Conservation (phyloP, 2,113 vertebrate species). For the Lepisosteus osseus region DNA sequence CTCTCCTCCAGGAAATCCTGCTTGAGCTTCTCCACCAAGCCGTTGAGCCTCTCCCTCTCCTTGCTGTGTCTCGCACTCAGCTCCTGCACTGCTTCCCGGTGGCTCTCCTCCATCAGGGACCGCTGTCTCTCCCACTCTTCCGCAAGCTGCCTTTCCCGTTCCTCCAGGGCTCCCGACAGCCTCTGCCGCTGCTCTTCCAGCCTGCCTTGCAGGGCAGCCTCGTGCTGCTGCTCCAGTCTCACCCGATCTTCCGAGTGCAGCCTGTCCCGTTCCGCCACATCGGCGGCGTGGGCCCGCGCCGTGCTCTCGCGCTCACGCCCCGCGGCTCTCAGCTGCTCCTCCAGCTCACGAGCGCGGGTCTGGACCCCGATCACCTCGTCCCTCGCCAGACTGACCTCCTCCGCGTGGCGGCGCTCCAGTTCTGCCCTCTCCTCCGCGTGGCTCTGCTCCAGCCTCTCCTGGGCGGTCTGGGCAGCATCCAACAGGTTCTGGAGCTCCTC, state of each 20-base stretch:
- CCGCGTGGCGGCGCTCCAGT: slow-evolving; percentile 39
- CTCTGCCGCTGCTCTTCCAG: slow-evolving; percentile 52
- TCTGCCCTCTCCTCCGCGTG: slow-evolving; percentile 50
- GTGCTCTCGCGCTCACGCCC: slow-evolving; percentile 21
- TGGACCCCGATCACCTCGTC: slow-evolving; percentile 47
- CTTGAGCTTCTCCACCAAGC: slow-evolving; percentile 65
- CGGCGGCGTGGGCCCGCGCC: slow-evolving; percentile 36
- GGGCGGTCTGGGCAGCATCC: slow-evolving; percentile 48
- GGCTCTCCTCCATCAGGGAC: slow-evolving; percentile 48
- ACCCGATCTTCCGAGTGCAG: slow-evolving; percentile 56
- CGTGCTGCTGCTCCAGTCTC: slow-evolving; percentile 57
- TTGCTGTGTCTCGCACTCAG: slow-evolving; percentile 50
- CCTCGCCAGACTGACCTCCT: slow-evolving; percentile 42
- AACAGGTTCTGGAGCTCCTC: slow-evolving; percentile 68
- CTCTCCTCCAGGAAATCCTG: slow-evolving; percentile 74
- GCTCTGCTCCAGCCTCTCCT: slow-evolving; percentile 34
- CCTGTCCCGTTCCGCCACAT: slow-evolving; percentile 48
- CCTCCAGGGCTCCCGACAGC: slow-evolving; percentile 41
- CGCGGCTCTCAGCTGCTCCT: slow-evolving; percentile 50
- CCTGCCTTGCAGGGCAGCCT: slow-evolving; percentile 61
- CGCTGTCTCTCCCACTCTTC: slow-evolving; percentile 56
- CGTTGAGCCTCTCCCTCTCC: slow-evolving; percentile 66
- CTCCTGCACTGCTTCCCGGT: slow-evolving; percentile 60
- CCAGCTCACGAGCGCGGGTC: slow-evolving; percentile 32
- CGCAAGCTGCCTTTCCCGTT: slow-evolving; percentile 42